Percentiles rank a stretch among this genome's conserved stretches.
Conservation (phyloP, 1,140 invertebrate genomes). For the Papilio machaon region DNA sequence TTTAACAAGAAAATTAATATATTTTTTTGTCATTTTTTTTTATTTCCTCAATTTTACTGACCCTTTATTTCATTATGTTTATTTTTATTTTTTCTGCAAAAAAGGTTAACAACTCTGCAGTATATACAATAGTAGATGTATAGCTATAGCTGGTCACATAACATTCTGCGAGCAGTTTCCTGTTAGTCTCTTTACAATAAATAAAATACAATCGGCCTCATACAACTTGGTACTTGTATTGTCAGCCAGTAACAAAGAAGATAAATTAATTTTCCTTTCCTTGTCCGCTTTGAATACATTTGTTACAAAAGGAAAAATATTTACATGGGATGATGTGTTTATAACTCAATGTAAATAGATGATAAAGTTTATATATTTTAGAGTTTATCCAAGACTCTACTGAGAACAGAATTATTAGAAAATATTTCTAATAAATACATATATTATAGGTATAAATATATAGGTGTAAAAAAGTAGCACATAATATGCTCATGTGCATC, state of each 20-base stretch:
- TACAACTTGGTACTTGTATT: not conserved
- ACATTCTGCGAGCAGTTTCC: not conserved
- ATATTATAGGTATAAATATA: too few relatives aligned
- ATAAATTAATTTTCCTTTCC: slow-evolving; percentile 14
- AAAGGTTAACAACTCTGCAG: too few relatives aligned
- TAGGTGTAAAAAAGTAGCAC: too few relatives aligned
- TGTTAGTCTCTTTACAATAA: not conserved
- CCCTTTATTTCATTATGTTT: too few relatives aligned
- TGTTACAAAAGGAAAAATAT: slow-evolving; percentile 13
- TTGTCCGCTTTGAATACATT: not conserved
- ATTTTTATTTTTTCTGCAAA: too few relatives aligned
- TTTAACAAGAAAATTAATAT: too few relatives aligned
- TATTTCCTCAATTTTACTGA: too few relatives aligned
- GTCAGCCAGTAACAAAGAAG: slow-evolving; percentile 11
- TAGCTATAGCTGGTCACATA: not conserved
- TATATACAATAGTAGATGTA: too few relatives aligned
- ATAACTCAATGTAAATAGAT: not conserved
- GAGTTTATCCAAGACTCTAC: not conserved
- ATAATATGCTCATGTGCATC: too few relatives aligned
- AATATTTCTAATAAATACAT: too few relatives aligned
- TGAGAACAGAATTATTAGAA: not conserved
- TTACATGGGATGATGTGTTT: not conserved
- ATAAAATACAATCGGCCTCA: not conserved
- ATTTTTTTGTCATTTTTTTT: too few relatives aligned
- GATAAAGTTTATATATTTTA: not conserved